A percentile compares a stretch with the other conserved stretches of the same genome.
Evolutionary conservation across 2,113 vertebrate genomes (phyloP).

Genomic region (Typhlomys cinereus): DNA sequence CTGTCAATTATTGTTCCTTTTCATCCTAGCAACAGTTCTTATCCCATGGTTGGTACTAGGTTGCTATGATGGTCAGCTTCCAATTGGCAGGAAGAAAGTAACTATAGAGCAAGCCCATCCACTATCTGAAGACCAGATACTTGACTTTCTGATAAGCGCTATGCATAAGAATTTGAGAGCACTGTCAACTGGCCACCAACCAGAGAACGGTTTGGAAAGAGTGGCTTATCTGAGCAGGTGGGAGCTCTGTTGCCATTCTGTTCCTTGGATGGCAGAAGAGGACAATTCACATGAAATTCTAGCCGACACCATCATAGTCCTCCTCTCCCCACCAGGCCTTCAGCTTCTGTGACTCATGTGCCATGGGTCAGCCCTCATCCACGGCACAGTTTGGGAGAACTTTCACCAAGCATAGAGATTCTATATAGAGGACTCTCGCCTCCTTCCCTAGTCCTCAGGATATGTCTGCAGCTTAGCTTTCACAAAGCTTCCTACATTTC

Average conservation of each 20-base stretch:
- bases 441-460: neutral
- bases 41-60: neutral
- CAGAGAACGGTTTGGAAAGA: neutral
- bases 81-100: neutral
- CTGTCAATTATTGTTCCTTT: neutral
- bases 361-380: too few relatives aligned
- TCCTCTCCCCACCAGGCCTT: neutral
- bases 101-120: neutral
- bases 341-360: neutral
- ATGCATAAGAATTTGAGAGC: neutral
- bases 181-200: neutral
- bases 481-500: neutral
- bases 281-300: neutral
- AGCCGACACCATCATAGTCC: neutral
- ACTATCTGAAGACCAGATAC: neutral
- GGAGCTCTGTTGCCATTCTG: neutral
- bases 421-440: fast-evolving
- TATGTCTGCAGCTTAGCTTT: neutral
- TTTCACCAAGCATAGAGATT: neutral
- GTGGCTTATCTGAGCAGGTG: neutral
- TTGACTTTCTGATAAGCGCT: neutral
- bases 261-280: neutral
- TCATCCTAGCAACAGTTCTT: neutral
- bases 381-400: neutral
- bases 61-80: neutral